A percentile compares a stretch with the other conserved stretches of the same genome.
phyloP scores from a whole-genome alignment of 2,797 vertebrate species.

The Threskiornis aethiopicus region DNA sequence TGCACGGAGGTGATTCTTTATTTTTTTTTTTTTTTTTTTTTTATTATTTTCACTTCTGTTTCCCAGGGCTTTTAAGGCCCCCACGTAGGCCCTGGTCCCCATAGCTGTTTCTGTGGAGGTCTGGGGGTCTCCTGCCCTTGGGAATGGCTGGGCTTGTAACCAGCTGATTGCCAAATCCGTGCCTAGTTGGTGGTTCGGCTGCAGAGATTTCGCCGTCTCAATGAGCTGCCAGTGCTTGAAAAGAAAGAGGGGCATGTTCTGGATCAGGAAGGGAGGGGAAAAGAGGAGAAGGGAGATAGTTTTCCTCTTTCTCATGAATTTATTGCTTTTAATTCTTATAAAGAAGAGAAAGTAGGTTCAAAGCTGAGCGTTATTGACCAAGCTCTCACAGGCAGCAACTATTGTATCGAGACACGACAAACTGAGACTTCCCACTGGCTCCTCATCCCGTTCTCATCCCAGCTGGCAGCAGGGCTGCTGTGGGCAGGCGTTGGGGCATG shows the following conservation, averaged over 20 bases:
- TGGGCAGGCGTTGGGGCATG: neutral
- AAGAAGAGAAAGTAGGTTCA: neutral
- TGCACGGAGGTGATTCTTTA: neutral
- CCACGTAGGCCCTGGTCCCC: neutral
- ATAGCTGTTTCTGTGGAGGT: neutral
- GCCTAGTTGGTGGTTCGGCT: neutral
- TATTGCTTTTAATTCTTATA: neutral
- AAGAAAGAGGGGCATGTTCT: neutral
- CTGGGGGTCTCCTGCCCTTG: neutral
- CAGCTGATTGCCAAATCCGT: neutral
- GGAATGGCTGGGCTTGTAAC: neutral
- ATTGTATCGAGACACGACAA: accelerated
- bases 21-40: neutral
- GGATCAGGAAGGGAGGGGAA: neutral
- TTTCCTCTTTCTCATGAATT: neutral
- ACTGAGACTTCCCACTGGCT: neutral
- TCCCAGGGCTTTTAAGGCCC: neutral
- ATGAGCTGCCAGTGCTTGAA: neutral
- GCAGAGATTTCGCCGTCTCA: neutral
- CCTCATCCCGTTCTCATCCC: neutral
- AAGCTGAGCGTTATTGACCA: neutral
- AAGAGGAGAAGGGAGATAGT: neutral
- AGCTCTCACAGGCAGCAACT: neutral
- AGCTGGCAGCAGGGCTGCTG: neutral
- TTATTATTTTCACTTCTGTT: neutral